Percentiles rank a stretch among this genome's conserved stretches.
Evolutionary conservation across 2,888 invertebrate species (phyloP).

Genomic region (Plebejus argus): DNA sequence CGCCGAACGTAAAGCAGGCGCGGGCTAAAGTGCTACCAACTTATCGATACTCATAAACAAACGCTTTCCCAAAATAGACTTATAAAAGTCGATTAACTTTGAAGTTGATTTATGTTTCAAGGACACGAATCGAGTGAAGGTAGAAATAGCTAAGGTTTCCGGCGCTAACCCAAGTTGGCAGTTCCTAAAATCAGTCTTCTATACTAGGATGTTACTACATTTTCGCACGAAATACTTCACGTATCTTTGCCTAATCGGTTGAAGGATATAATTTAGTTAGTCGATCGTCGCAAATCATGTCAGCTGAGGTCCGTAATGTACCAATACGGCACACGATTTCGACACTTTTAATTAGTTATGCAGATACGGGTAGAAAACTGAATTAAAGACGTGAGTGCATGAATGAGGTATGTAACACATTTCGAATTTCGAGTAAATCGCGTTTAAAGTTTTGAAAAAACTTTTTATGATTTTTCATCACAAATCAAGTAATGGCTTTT

Average conservation of each 20-base stretch:
- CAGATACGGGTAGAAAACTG: slow-evolving; percentile 41
- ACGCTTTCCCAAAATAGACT: slow-evolving; percentile 31
- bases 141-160: neutral
- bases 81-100: slow-evolving; percentile 13
- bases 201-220: slow-evolving; percentile 6
- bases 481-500: no score
- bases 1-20: slow-evolving; percentile 42
- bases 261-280: slow-evolving; percentile 10
- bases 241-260: neutral
- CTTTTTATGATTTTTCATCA: no score
- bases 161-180: neutral
- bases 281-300: slow-evolving; percentile 13
- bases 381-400: no score
- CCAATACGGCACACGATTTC: slow-evolving; percentile 35
- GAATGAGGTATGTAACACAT: no score
- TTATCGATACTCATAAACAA: slow-evolving; percentile 36
- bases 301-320: slow-evolving; percentile 9
- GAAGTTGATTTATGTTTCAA: slow-evolving; percentile 7
- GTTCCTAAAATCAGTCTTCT: neutral
- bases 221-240: neutral
- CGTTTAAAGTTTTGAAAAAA: no score
- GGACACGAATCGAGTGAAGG: neutral
- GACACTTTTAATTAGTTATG: slow-evolving; percentile 39
- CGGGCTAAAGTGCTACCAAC: slow-evolving; percentile 50
- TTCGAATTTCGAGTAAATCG: no score